phyloP scores from a whole-genome alignment of 2,888 invertebrate genomes.

The Synergus gifuensis region DNA sequence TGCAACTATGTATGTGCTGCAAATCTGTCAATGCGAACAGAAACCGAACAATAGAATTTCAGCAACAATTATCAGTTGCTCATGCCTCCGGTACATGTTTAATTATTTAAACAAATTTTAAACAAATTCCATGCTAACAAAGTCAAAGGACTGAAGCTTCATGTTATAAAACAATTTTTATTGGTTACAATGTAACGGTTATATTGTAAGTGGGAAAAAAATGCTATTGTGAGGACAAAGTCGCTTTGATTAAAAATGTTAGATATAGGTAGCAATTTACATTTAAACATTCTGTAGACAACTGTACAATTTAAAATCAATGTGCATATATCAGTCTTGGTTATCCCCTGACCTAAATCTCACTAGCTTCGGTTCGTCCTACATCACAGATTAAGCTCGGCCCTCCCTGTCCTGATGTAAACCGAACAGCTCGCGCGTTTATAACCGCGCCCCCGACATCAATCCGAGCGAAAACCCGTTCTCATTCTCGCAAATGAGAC shows the following conservation, averaged over 20 bases:
- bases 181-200: too few relatives aligned
- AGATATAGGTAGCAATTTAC: background rate
- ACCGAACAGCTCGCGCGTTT: constrained; percentile 31
- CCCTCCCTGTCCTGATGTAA: constrained; percentile 47
- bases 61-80: background rate
- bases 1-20: constrained; percentile 43
- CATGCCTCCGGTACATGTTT: background rate
- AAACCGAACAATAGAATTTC: constrained; percentile 17
- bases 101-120: background rate
- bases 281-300: background rate
- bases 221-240: too few relatives aligned
- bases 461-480: constrained; percentile 10
- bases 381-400: constrained; percentile 52
- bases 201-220: too few relatives aligned
- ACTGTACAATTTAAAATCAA: constrained; percentile 2
- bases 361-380: constrained; percentile 49
- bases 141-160: background rate
- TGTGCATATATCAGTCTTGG: constrained; percentile 43
- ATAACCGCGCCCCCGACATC: constrained; percentile 19
- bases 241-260: background rate
- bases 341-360: constrained; percentile 58
- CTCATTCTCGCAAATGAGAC: constrained; percentile 24
- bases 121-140: background rate
- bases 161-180: too few relatives aligned
- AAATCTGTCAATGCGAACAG: constrained; percentile 10